These are phyloP conservation scores for Trichonephila clavata DNA, from an alignment of 1,140 invertebrate genomes.

Conservation along the genomic window DNA sequence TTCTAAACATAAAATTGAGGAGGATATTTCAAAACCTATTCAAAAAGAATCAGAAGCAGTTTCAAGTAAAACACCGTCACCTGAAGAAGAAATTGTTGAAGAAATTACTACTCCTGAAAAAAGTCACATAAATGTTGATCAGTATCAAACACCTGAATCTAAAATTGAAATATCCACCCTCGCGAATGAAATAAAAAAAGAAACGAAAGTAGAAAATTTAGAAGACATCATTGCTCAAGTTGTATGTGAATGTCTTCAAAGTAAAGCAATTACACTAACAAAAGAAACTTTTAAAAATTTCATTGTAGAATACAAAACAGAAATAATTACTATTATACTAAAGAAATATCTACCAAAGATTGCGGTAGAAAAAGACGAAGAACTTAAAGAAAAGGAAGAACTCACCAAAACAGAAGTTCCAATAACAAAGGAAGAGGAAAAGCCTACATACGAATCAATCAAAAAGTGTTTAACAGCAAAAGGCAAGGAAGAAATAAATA, in stretches of 20 bases:
- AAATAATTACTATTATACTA: constrained; percentile 41
- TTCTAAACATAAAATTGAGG: not conserved
- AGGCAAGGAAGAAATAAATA: not conserved
- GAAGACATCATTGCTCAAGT: not conserved
- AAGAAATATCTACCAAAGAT: constrained; percentile 41
- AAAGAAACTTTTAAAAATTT: constrained; percentile 10
- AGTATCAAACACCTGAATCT: constrained; percentile 40
- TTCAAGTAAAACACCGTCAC: not conserved
- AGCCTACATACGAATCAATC: not conserved
- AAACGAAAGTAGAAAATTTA: not conserved
- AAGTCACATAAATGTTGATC: constrained; percentile 73
- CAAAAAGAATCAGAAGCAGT: not conserved
- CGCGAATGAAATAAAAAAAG: not conserved
- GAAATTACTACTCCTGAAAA: constrained; percentile 82
- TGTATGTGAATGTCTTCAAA: not conserved
- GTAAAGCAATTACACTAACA: not conserved
- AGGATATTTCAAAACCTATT: not conserved
- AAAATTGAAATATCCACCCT: not conserved
- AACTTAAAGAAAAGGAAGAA: constrained; percentile 81
- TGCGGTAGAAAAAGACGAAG: constrained; percentile 68
- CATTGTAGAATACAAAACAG: constrained; percentile 61
- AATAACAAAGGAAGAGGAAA: not conserved
- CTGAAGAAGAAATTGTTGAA: not conserved
- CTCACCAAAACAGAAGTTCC: not conserved
- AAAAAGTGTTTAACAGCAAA: not conserved